Evolutionary conservation across 2,113 vertebrate species (phyloP).

Genomic region (Oryctolagus cuniculus): mOryCun1.1 NC_091436.1:36926001-36926500

Average conservation of each 20-base stretch:
- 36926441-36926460: neutral
- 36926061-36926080: neutral
- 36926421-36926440: conserved; percentile 9
- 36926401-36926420: conserved; percentile 32
- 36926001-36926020: neutral
- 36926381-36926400: conserved; percentile 27
- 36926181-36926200: neutral
- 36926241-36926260: neutral
- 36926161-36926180: neutral
- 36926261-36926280: neutral
- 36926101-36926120: neutral
- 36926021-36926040: neutral
- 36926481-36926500: neutral
- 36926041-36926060: neutral
- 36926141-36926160: neutral
- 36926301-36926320: neutral
- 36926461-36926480: neutral
- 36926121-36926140: neutral
- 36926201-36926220: neutral
- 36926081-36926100: conserved; percentile 24
- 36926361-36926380: conserved; percentile 1
- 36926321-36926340: neutral
- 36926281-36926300: neutral
- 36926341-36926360: neutral
- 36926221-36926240: neutral